phyloP scores from a whole-genome alignment of 2,888 invertebrate genomes.

The Drosophila dives region DNA sequence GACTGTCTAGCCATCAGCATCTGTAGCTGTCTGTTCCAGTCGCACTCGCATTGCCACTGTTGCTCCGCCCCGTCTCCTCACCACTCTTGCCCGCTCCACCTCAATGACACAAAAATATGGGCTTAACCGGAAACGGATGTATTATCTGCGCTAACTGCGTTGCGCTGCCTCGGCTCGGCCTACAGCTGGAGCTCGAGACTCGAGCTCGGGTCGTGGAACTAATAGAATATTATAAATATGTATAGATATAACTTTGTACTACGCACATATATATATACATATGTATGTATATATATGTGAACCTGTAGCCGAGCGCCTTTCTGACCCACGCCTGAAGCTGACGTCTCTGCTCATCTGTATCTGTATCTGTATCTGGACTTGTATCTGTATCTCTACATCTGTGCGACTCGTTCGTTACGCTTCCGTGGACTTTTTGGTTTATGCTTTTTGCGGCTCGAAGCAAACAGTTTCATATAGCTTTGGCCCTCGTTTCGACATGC shows the following conservation, averaged over 20 bases:
- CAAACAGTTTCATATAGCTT: conserved; percentile 39
- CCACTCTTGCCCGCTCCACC: conserved; percentile 1
- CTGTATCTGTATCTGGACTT: conserved; percentile 10
- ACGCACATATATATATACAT: not conserved
- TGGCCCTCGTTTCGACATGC: conserved; percentile 57
- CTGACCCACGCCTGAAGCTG: conserved; percentile 70
- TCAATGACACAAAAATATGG: conserved; percentile 84
- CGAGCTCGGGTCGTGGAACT: conserved; percentile 75
- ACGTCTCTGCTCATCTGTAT: conserved; percentile 41
- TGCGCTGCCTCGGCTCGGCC: conserved; percentile 55
- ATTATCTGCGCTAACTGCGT: conserved; percentile 85
- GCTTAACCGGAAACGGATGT: conserved; percentile 86
- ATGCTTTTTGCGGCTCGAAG: conserved; percentile 69
- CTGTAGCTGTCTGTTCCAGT: conserved; percentile 74
- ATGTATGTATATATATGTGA: conserved; percentile 10
- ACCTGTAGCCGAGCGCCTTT: conserved; percentile 57
- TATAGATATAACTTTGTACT: not conserved
- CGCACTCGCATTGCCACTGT: conserved; percentile 25
- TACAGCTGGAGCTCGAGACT: conserved; percentile 35
- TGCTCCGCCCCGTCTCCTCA: not conserved
- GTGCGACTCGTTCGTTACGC: conserved; percentile 68
- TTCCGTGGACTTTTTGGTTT: conserved; percentile 75
- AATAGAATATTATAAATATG: conserved; percentile 77
- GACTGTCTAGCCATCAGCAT: conserved; percentile 73
- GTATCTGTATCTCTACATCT: conserved; percentile 17